Evolutionary conservation across 2,888 invertebrate species (phyloP), one percentile per base, ranked within the genome.

Genomic region (Schizaphis graminum): DNA sequence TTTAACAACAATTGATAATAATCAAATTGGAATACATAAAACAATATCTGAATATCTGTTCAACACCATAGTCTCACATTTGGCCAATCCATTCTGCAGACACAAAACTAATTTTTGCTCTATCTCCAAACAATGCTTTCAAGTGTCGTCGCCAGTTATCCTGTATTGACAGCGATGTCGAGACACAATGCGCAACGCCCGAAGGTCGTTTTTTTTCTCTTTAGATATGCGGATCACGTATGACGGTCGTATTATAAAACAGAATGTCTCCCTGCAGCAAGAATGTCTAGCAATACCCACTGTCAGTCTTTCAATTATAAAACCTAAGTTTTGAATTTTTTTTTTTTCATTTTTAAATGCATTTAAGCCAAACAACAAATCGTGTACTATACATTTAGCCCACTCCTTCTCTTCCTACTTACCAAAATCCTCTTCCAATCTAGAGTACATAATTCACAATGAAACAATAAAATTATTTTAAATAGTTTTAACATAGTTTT

Each of bases 201-300:
- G 93, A 94, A 94, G 93, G 93, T 94, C 93, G 90, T 90, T 90
- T 90, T 49, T 35, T 77, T 90, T 93, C 49, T 41, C 89, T 94
- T 94, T 61, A 94, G 61, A 85, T 85, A 94, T 90, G 93, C 93
- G 61, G 86, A 90, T 90, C 93, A 94, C 93, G 93, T 94, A 94
- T 61, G 90, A 47, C 86, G 85, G 90, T 90, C 61, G 90, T 94
- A 89, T 94, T 94, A 90, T 61, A 90, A 90, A 94, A 94, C 93
- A 93, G 85, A 93, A 93, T 89, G 93, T 93, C 90, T 93, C 90
- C 90, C 86, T 67, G 49, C n/a, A 26, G 28, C 47, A 90, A 94
- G 90, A 94, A 94, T 91, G 89, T 85, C 90, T 86, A 61, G 90
- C 57, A 49, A 86, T 90, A 86, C 61, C 85, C 86, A 85, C 47